Conservation (phyloP, 1,140 invertebrate species). For the Monochamus saltuarius region DNA sequence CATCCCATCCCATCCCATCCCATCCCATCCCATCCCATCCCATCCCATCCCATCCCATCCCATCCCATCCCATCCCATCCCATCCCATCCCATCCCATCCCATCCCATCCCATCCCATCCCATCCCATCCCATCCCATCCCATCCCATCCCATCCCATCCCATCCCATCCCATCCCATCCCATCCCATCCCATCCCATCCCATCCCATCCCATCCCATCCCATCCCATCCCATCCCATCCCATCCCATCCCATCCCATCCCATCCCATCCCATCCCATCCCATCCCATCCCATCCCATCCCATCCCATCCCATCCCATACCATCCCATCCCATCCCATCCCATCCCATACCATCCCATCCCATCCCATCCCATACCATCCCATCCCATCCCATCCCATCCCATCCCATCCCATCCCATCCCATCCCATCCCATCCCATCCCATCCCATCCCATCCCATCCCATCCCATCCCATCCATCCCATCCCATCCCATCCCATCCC, state of each 20-base stretch:
- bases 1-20: neutral
- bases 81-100: neutral
- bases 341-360: too few species aligned
- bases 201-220: neutral
- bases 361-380: too few species aligned
- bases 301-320: too few species aligned
- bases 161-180: neutral
- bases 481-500: slow-evolving; percentile 6
- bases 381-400: neutral
- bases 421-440: neutral
- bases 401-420: slow-evolving; percentile 4
- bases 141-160: neutral
- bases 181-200: neutral
- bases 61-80: neutral
- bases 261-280: neutral
- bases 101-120: too few species aligned
- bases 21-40: neutral
- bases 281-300: neutral
- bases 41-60: neutral
- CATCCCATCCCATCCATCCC: too few species aligned
- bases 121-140: neutral
- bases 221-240: neutral
- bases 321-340: too few species aligned
- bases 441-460: slow-evolving; percentile 7
- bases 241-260: neutral